Conservation (phyloP, 2,797 vertebrate species). For the Podarcis lilfordi region DNA sequence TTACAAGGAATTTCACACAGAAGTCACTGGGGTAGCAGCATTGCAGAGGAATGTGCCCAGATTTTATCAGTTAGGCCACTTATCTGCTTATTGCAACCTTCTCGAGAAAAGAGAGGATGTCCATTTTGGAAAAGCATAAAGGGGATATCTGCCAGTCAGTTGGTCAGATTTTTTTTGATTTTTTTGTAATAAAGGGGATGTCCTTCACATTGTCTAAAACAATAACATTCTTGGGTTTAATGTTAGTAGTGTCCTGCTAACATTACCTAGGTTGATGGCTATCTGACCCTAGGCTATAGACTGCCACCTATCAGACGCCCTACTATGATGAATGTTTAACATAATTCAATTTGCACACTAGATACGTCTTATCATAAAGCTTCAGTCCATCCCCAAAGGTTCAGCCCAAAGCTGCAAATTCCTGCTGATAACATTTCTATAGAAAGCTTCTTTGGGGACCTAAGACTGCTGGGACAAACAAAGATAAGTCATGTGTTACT, state of each 20-base stretch:
- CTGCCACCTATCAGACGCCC: conserved; percentile 5
- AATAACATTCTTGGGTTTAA: neutral
- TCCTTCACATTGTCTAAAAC: conserved; percentile 9
- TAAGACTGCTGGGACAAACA: conserved; percentile 11
- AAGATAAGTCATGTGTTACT: neutral
- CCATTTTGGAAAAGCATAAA: neutral
- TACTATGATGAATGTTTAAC: conserved; percentile 30
- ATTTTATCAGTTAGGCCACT: neutral
- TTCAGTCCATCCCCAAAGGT: neutral
- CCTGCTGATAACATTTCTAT: conserved; percentile 32
- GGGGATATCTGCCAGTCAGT: too few relatives aligned
- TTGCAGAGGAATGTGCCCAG: neutral
- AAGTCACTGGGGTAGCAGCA: neutral
- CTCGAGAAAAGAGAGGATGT: neutral
- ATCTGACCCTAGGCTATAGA: conserved; percentile 4
- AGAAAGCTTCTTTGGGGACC: neutral
- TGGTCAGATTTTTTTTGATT: too few relatives aligned
- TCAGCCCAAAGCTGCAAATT: conserved; percentile 26
- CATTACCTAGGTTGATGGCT: neutral
- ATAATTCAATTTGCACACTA: conserved; percentile 30
- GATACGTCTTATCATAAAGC: conserved; percentile 36
- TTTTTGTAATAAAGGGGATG: neutral
- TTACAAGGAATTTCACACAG: neutral
- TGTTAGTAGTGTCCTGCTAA: neutral
- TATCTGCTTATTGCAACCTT: neutral